phyloP scores from a whole-genome alignment of 2,888 invertebrate genomes.

The Drosophila buzzatii region DNA sequence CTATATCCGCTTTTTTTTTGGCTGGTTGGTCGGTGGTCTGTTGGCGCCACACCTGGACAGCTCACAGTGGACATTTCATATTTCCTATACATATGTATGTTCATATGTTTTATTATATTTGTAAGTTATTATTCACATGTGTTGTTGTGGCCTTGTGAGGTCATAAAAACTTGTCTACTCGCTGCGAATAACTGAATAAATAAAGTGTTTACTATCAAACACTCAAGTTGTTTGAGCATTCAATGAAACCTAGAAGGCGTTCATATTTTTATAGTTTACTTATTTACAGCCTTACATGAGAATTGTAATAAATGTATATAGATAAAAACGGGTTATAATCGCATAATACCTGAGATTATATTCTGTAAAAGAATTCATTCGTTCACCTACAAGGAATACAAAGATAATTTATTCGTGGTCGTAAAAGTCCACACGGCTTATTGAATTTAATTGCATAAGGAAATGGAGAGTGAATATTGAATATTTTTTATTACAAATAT shows the following conservation, averaged over 20 bases:
- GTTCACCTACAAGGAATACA: background rate
- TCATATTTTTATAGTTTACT: conserved; percentile 3
- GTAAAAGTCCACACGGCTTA: background rate
- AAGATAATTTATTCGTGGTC: background rate
- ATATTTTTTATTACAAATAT: background rate
- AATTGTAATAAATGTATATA: background rate
- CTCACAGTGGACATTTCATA: background rate
- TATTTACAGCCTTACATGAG: background rate
- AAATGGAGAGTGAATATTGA: background rate
- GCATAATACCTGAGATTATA: background rate
- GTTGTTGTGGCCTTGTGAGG: conserved; percentile 14
- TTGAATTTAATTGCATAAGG: background rate
- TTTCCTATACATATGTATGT: background rate
- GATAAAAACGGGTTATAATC: background rate
- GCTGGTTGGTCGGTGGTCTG: background rate
- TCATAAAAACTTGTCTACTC: conserved; percentile 17
- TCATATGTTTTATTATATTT: conserved; percentile 3
- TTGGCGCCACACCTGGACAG: conserved; percentile 46
- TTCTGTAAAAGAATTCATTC: background rate
- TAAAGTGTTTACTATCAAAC: conserved; percentile 5
- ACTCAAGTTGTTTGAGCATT: background rate
- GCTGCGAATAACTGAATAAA: conserved; percentile 20
- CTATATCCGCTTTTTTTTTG: conserved; percentile 36
- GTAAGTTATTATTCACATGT: conserved; percentile 4
- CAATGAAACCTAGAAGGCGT: background rate